These are phyloP conservation scores for Drosophila silvestris DNA, from an alignment of 2,888 invertebrate species.

Conservation along the genomic window DNA sequence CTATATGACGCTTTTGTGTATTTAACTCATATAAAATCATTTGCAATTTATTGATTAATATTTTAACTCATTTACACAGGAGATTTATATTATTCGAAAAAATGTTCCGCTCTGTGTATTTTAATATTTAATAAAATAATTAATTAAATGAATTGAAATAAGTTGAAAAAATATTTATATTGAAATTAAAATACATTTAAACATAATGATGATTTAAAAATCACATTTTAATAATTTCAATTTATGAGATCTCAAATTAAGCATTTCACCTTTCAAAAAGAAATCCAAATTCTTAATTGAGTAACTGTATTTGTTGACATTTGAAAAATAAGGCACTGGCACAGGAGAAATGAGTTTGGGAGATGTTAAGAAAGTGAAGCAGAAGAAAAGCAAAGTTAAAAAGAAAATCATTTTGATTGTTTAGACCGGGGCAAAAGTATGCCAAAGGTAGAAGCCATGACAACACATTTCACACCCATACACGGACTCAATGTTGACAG, in stretches of 20 bases:
- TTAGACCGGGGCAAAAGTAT: slow-evolving; percentile 41
- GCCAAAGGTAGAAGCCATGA: slow-evolving; percentile 26
- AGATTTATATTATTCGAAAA: background rate
- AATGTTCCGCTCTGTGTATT: too few relatives aligned
- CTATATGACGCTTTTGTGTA: background rate
- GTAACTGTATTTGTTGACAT: slow-evolving; percentile 64
- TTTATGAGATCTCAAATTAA: background rate
- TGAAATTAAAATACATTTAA: background rate
- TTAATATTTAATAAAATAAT: background rate
- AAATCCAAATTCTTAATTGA: background rate
- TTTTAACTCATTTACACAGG: background rate
- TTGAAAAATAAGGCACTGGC: slow-evolving; percentile 41
- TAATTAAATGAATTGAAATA: background rate
- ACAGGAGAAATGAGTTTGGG: slow-evolving; percentile 3
- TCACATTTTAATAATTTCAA: background rate
- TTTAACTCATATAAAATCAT: slow-evolving; percentile 28
- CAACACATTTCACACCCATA: slow-evolving; percentile 8
- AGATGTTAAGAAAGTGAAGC: slow-evolving; percentile 23
- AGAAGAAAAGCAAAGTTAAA: slow-evolving; percentile 14
- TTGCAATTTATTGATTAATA: slow-evolving; percentile 3
- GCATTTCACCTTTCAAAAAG: background rate
- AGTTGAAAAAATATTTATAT: background rate
- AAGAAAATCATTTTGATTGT: slow-evolving; percentile 54
- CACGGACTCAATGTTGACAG: slow-evolving; percentile 44
- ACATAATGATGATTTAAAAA: background rate